These are phyloP conservation scores for Butorides virescens DNA, from an alignment of 2,113 vertebrate genomes.

Conservation along the genomic window DNA sequence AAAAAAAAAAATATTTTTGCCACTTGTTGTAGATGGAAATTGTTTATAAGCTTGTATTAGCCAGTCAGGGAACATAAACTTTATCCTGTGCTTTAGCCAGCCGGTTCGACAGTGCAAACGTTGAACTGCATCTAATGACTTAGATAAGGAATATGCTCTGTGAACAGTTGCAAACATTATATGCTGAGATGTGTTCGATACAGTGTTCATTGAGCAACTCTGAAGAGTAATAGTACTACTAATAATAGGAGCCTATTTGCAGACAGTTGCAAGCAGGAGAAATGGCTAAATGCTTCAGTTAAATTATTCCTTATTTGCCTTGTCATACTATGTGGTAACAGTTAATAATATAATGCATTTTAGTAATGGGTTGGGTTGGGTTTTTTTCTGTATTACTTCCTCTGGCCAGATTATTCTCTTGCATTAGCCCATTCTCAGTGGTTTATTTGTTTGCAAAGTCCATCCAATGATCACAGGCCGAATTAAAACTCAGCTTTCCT, in stretches of 20 bases:
- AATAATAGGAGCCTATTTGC: constrained; percentile 50
- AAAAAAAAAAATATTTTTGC: constrained; percentile 10
- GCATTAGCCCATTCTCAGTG: constrained; percentile 32
- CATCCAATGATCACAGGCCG: not conserved
- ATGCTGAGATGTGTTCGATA: not conserved
- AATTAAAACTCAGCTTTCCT: not conserved
- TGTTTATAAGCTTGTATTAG: constrained; percentile 22
- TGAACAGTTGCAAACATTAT: constrained; percentile 6
- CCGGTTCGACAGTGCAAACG: not conserved
- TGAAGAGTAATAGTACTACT: constrained; percentile 40
- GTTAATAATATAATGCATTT: constrained; percentile 54
- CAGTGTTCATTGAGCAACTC: constrained; percentile 24
- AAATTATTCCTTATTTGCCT: constrained; percentile 58
- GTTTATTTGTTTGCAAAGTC: constrained; percentile 23
- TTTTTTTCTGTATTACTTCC: constrained; percentile 20
- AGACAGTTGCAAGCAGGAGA: constrained; percentile 41
- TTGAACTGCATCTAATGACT: not conserved
- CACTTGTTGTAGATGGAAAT: not conserved
- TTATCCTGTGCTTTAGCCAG: not conserved
- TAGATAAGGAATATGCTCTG: constrained; percentile 3
- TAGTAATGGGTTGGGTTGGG: not conserved
- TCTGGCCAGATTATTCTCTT: constrained; percentile 25
- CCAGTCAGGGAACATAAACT: constrained; percentile 36
- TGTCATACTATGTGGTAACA: constrained; percentile 34
- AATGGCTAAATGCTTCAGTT: constrained; percentile 47